Evolutionary conservation across 1,140 invertebrate species (phyloP), one percentile per base, ranked within the genome.

Genomic region (Microplitis demolitor): DNA sequence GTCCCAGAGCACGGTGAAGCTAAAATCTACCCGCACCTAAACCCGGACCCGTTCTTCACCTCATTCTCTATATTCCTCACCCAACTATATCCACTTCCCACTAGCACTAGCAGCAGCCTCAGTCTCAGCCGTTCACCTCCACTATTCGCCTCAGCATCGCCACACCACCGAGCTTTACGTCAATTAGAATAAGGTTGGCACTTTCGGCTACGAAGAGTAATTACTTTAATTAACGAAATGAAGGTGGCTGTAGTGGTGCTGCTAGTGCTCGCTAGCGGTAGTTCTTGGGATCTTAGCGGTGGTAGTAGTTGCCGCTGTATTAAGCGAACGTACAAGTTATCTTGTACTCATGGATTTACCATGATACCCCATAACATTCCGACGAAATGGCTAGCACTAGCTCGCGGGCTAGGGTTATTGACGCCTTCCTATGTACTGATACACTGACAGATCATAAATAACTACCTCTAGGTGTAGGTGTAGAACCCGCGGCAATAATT

Each of bases 161-260:
- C 76, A 69, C 78, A 80, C 80, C 82, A 78, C 77, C 79, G 79
- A 85, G 87, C 84, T 87, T 87, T 87, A 87, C 86, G 86, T 87
- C 86, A 88, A 88, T 88, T 88, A 88, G 86, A 87, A 88, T 87
- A 87, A 87, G 85, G 87, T 87, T 87, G 85, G 86, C 86, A 87
- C 85, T 88, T 87, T 85, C 85, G 83, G 39, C 50, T 87, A 87
- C 85, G 86, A 88, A 88, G 87, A 88, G 86, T 88, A 88, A 88
- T 88, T 88, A 87, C 87, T 88, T 88, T 88, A 88, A 88, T 88
- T 88, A 88, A 88, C 86, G 87, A 88, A 88, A 87, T 87, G 85
- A 83, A 83, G 80, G 80, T 68, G 63, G 63, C 53, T 58, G 14
- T 11, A 58, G 16, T 58, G 9, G 24, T 58, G 24, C 24, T 24